phyloP scores from a whole-genome alignment of 2,113 vertebrate genomes.

The Catharus bicknelli region DNA sequence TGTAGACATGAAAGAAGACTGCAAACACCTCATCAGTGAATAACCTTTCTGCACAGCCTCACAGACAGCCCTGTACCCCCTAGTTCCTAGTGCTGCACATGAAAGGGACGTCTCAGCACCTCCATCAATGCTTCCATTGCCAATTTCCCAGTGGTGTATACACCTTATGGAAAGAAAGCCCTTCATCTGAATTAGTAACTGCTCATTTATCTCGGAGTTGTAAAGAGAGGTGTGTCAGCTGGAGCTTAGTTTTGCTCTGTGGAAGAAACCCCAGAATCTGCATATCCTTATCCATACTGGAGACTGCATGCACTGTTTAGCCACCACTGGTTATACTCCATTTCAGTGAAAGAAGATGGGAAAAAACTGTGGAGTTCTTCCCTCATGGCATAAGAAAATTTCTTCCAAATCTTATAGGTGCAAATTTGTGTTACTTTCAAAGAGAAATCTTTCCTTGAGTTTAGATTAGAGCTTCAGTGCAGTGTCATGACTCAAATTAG shows the following conservation, averaged over 20 bases:
- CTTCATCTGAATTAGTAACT: not conserved
- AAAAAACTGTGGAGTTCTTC: not conserved
- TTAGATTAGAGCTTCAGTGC: not conserved
- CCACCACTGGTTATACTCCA: not conserved
- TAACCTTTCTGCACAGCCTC: not conserved
- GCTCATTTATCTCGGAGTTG: not conserved
- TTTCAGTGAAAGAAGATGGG: slow-evolving; percentile 44
- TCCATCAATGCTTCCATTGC: not conserved
- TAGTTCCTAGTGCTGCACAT: not conserved
- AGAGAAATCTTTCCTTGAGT: slow-evolving; percentile 24
- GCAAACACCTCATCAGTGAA: slow-evolving; percentile 8
- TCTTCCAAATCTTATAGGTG: not conserved
- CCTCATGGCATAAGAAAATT: slow-evolving; percentile 3
- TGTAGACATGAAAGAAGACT: not conserved
- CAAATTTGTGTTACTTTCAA: slow-evolving; percentile 40
- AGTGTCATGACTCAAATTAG: not conserved
- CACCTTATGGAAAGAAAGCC: not conserved
- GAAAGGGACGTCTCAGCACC: not conserved
- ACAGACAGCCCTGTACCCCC: not conserved
- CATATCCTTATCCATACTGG: not conserved
- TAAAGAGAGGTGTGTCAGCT: slow-evolving; percentile 16
- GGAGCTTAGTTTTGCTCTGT: not conserved
- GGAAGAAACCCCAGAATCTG: not conserved
- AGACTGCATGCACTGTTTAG: not conserved
- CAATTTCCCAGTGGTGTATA: not conserved